Conservation (phyloP, 2,113 vertebrate species). For the Coryphaenoides rupestris region DNA sequence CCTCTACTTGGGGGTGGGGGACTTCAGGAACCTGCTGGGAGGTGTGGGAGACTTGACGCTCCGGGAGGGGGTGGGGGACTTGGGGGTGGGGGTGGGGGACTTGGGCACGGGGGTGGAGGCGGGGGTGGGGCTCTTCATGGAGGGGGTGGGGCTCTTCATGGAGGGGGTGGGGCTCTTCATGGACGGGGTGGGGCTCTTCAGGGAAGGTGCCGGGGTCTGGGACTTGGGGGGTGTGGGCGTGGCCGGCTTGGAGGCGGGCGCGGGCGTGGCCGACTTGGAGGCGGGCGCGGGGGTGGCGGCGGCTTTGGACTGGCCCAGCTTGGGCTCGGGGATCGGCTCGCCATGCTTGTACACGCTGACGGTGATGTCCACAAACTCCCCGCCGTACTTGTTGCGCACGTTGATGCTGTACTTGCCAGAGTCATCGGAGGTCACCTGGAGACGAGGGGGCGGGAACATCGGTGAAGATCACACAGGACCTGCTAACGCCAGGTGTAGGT, state of each 20-base stretch:
- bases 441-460: too few species aligned
- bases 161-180: constrained; percentile 16
- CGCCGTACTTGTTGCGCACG: constrained; percentile 94
- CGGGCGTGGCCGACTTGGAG: constrained; percentile 35
- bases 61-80: constrained; percentile 48
- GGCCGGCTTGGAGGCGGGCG: constrained; percentile 51
- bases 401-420: constrained; percentile 96
- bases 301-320: constrained; percentile 72
- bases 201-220: constrained; percentile 52
- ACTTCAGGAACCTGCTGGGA: constrained; percentile 47
- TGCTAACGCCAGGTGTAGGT: too few species aligned
- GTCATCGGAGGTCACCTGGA: constrained; percentile 84
- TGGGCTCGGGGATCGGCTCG: constrained; percentile 82
- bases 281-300: constrained; percentile 32
- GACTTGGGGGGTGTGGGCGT: constrained; percentile 57
- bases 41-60: constrained; percentile 42
- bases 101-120: constrained; percentile 19
- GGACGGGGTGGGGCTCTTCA: constrained; percentile 58
- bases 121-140: constrained; percentile 29
- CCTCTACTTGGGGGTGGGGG: constrained; percentile 61
- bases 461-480: too few species aligned
- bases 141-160: constrained; percentile 33
- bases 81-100: constrained; percentile 33
- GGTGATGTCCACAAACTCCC: constrained; percentile 95
- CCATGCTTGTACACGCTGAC: constrained; percentile 94